These are phyloP conservation scores for Brachypalpus laphriformis DNA, from an alignment of 2,888 invertebrate genomes.

Conservation along the genomic window DNA sequence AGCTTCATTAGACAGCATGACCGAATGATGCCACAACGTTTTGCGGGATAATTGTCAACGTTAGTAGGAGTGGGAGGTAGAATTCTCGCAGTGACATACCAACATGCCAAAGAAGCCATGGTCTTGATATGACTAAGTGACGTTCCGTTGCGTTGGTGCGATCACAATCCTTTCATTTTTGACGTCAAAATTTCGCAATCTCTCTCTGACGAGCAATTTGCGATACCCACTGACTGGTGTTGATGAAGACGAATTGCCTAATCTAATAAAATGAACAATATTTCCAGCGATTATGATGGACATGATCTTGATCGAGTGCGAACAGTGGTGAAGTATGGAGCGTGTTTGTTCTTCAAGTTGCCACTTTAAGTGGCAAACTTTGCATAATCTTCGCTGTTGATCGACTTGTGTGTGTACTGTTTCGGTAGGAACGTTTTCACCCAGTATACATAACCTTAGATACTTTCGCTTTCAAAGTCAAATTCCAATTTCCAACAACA, in stretches of 20 bases:
- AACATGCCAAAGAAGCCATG: conserved; percentile 22
- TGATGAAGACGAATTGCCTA: conserved; percentile 27
- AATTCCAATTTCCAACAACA: neutral
- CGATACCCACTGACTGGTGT: neutral
- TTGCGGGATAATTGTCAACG: conserved; percentile 42
- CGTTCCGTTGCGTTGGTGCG: conserved; percentile 34
- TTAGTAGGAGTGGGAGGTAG: conserved; percentile 9
- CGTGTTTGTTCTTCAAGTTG: conserved; percentile 33
- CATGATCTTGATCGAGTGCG: conserved; percentile 48
- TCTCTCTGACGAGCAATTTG: conserved; percentile 1
- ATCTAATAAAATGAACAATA: conserved; percentile 4
- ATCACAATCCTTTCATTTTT: conserved; percentile 30
- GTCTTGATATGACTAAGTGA: conserved; percentile 31
- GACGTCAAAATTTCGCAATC: neutral
- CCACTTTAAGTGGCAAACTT: conserved; percentile 37
- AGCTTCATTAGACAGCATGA: conserved; percentile 47
- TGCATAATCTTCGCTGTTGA: conserved; percentile 32
- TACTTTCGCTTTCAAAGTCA: neutral
- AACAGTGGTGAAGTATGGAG: conserved; percentile 43
- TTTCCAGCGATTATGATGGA: conserved; percentile 51
- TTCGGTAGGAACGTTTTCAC: neutral
- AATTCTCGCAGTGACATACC: neutral
- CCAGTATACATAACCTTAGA: neutral
- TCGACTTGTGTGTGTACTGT: conserved; percentile 23
- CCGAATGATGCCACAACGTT: conserved; percentile 35